A percentile compares a stretch with the other conserved stretches of the same genome.
Conservation (phyloP, 2,113 vertebrate species). For the Erpornis zantholeuca region DNA sequence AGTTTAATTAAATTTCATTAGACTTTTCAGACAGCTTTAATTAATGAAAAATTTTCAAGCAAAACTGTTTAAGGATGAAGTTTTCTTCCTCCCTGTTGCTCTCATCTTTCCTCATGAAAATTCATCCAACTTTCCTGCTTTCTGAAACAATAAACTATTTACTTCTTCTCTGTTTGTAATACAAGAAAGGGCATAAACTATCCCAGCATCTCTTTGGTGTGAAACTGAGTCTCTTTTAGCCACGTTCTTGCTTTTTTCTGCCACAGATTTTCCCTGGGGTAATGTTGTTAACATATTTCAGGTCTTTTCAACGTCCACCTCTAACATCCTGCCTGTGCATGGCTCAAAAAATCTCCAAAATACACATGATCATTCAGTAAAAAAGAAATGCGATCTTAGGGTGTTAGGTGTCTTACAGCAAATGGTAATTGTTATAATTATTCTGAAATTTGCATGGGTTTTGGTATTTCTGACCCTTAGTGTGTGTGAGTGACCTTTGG, state of each 20-base stretch:
- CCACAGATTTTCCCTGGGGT: not conserved
- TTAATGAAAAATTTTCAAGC: not conserved
- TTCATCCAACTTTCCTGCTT: not conserved
- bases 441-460: not conserved
- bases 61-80: not conserved
- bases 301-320: not conserved
- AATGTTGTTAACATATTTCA: rapidly evolving
- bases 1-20: not conserved
- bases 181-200: not conserved
- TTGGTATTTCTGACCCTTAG: not conserved
- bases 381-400: not conserved
- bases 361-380: not conserved
- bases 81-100: not conserved
- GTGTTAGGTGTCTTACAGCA: not conserved
- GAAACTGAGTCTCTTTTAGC: not conserved
- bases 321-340: not conserved
- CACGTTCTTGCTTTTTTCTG: not conserved
- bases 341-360: not conserved
- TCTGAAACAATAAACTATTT: not conserved
- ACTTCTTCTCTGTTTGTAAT: not conserved
- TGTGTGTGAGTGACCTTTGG: not conserved
- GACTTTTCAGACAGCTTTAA: not conserved
- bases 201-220: not conserved
- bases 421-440: not conserved
- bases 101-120: not conserved